Evolutionary conservation across 2,888 invertebrate genomes (phyloP).

Genomic region (Trichogramma dendrolimi): DNA sequence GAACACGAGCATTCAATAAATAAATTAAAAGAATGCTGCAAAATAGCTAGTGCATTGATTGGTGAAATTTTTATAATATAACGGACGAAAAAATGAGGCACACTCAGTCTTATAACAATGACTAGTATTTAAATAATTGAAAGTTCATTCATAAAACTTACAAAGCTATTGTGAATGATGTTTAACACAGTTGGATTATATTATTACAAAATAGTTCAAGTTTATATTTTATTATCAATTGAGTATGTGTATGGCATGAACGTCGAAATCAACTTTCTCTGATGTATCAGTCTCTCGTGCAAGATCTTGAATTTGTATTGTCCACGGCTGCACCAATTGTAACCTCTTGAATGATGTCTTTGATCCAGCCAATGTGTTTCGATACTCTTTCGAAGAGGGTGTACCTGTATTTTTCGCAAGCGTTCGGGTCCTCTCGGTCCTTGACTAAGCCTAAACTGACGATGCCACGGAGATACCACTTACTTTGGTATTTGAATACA

Average conservation of each 20-base stretch:
- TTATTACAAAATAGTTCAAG: no score
- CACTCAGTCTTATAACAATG: constrained; percentile 26
- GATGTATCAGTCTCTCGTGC: no score
- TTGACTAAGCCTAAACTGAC: constrained; percentile 47
- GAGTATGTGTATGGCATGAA: no score
- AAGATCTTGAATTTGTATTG: no score
- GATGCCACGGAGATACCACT: constrained; percentile 52
- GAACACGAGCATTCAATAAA: neutral
- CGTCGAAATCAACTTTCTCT: no score
- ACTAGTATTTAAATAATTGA: constrained; percentile 17
- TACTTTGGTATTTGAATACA: constrained; percentile 42
- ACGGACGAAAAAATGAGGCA: constrained; percentile 19
- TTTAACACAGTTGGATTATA: no score
- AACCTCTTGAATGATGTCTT: constrained; percentile 34
- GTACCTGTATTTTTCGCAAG: constrained; percentile 44
- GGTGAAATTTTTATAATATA: neutral
- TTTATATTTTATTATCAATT: no score
- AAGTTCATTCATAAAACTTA: neutral
- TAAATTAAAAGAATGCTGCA: neutral
- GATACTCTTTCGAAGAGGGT: constrained; percentile 48
- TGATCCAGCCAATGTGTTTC: constrained; percentile 43
- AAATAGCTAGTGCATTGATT: neutral
- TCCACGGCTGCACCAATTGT: no score
- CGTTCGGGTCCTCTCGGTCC: constrained; percentile 40
- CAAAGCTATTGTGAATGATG: neutral